Conservation (phyloP, 2,113 vertebrate species). For the Anguilla japonica region DNA sequence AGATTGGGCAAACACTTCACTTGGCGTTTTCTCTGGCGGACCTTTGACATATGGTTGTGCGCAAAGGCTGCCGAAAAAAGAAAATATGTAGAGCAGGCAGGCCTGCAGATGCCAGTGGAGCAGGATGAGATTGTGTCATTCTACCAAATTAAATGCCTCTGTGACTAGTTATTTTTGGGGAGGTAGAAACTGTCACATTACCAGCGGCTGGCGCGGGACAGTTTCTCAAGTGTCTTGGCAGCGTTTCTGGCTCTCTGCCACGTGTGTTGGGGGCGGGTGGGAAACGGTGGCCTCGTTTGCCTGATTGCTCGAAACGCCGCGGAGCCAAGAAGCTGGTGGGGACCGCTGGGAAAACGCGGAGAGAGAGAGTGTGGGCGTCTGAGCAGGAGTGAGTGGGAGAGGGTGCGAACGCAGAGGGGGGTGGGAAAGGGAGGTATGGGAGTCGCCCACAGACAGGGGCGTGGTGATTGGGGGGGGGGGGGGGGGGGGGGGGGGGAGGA, state of each 20-base stretch:
- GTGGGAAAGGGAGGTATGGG: background rate
- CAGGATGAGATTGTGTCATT: background rate
- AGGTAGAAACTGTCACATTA: background rate
- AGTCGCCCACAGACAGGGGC: background rate
- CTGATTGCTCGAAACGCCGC: slow-evolving; percentile 16
- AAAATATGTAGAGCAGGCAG: background rate
- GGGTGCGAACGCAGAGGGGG: background rate
- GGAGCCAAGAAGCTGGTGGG: background rate
- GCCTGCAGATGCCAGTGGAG: background rate
- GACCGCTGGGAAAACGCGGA: background rate
- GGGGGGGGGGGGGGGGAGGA: background rate
- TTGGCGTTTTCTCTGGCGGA: background rate
- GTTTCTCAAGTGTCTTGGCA: slow-evolving; percentile 20
- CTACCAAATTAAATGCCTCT: background rate
- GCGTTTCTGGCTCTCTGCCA: background rate
- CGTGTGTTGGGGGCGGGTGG: background rate
- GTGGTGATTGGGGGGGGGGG: background rate
- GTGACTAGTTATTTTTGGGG: background rate
- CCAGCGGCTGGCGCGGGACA: background rate
- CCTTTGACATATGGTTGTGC: background rate
- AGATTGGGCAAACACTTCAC: background rate
- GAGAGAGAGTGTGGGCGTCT: background rate
- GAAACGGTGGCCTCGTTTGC: slow-evolving; percentile 6
- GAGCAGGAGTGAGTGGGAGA: slow-evolving; percentile 8
- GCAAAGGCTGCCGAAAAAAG: background rate